Percentiles rank a stretch among this genome's conserved stretches.
Evolutionary conservation across 2,888 invertebrate species (phyloP).

Genomic region (Pycnomerus fuliginosus): DNA sequence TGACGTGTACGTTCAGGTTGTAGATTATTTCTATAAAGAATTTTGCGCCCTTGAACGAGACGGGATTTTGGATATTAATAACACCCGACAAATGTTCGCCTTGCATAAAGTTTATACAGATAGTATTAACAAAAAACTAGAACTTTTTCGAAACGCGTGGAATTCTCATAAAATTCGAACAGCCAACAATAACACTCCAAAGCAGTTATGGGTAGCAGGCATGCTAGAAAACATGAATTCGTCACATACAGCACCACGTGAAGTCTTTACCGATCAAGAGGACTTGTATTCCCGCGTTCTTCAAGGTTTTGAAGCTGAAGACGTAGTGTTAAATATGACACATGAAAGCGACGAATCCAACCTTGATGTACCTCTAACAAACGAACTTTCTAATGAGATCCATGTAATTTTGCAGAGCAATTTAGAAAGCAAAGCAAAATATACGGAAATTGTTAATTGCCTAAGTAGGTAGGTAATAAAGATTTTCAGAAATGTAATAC

Average conservation of each 20-base stretch:
- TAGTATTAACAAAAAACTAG: conserved; percentile 3
- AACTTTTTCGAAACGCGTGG: background rate
- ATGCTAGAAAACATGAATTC: conserved; percentile 1
- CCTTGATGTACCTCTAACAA: too few species aligned
- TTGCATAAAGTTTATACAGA: conserved; percentile 1
- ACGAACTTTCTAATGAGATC: too few species aligned
- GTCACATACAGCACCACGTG: background rate
- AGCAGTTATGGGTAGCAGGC: background rate
- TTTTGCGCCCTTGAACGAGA: conserved; percentile 1
- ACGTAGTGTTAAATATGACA: too few species aligned
- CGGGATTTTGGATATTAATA: background rate
- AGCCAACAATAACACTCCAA: background rate
- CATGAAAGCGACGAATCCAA: too few species aligned
- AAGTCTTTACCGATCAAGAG: background rate
- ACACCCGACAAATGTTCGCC: background rate
- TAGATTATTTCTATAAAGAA: conserved; percentile 1
- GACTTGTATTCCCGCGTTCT: background rate
- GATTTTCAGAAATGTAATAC: too few species aligned
- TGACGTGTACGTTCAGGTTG: conserved; percentile 5
- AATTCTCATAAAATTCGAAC: conserved; percentile 11
- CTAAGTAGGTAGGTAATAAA: too few species aligned
- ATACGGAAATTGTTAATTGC: too few species aligned
- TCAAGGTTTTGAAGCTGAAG: background rate
- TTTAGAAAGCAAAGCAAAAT: too few species aligned
- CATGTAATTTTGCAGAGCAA: too few species aligned